Conservation (phyloP, 2,888 invertebrate species). For the Acanthopleura granulata region DNA sequence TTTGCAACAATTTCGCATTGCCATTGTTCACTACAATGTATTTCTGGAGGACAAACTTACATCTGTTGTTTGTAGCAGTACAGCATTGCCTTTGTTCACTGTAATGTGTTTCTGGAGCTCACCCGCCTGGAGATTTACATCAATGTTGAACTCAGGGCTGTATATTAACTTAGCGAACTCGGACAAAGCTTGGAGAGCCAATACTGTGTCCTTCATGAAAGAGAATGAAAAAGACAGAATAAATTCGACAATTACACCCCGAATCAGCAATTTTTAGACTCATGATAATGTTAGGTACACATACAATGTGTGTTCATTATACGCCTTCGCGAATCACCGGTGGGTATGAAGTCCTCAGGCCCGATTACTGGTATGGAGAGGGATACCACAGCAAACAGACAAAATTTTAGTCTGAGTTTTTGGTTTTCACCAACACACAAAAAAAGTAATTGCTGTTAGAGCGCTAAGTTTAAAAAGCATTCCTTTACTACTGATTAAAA, state of each 20-base stretch:
- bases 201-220: slow-evolving; percentile 66
- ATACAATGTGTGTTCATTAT: too few relatives aligned
- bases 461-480: too few relatives aligned
- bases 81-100: slow-evolving; percentile 59
- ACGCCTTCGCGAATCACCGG: too few relatives aligned
- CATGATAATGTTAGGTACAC: too few relatives aligned
- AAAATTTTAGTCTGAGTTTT: too few relatives aligned
- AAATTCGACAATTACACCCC: background rate
- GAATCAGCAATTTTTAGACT: too few relatives aligned
- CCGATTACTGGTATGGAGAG: too few relatives aligned
- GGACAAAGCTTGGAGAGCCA: slow-evolving; percentile 69
- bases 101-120: slow-evolving; percentile 42
- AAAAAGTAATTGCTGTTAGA: too few relatives aligned
- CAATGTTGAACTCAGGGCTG: slow-evolving; percentile 47
- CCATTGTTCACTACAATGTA: slow-evolving; percentile 51
- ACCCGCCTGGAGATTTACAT: slow-evolving; percentile 42
- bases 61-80: slow-evolving; percentile 62
- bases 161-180: slow-evolving; percentile 59
- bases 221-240: background rate
- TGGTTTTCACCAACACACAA: too few relatives aligned
- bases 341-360: too few relatives aligned
- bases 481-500: too few relatives aligned
- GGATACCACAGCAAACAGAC: too few relatives aligned
- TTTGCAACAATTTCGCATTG: slow-evolving; percentile 65
- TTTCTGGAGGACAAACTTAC: slow-evolving; percentile 47